Base-by-base conservation (phyloP, 2,888 invertebrate species). In the Drepanosiphum platanoidis region DNA sequence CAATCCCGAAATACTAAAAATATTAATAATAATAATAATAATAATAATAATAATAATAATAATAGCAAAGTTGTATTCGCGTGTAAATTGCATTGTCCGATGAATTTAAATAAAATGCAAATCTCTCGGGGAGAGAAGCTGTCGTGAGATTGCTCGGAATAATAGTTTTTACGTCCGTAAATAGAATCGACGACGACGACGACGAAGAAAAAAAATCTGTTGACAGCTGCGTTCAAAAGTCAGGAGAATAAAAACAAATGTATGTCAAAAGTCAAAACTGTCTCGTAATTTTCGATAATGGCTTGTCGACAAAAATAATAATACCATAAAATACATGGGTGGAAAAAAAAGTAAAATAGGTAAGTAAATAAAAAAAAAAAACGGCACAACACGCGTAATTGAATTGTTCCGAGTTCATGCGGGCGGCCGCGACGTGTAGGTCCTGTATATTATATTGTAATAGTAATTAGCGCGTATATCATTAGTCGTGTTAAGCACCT, bases 101-200 rank as follows among this genome's bases (percentile, higher is more conserved):
- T 11, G 7, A 46, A 79, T 79, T 79, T 79, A n/a, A 79, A 79
- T 79, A 66, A 68, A 79, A 68, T 68, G 79, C 46, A 79, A 79
- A 66, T 79, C n/a, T 46, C 11, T 42, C 30, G n/a, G n/a, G 30
- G 52, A n/a, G 42, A 32, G 22, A 13, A 64, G 27, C 11, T 64
- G 13, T 27, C 30, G 27, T 27, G 7, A 32, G 18, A 66, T 66
- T 66, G 18, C 7, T 66, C 15, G 15, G 66, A 66, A 66, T 66
- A 66, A 66, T 32, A 66, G 15, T 13, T 64, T 64, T 64, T 64
- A 18, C 18, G 66, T 15, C 34, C 5, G 66, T 32, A 66, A 66
- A 66, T 66, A 66, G 32, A 66, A 66, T 58, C n/a, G 58, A 58
- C n/a, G 22, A 58, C 18, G 3, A n/a, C n/a, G n/a, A 58, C 22